Conservation (phyloP, 2,113 vertebrate genomes). For the Puntigrus tetrazona region DNA sequence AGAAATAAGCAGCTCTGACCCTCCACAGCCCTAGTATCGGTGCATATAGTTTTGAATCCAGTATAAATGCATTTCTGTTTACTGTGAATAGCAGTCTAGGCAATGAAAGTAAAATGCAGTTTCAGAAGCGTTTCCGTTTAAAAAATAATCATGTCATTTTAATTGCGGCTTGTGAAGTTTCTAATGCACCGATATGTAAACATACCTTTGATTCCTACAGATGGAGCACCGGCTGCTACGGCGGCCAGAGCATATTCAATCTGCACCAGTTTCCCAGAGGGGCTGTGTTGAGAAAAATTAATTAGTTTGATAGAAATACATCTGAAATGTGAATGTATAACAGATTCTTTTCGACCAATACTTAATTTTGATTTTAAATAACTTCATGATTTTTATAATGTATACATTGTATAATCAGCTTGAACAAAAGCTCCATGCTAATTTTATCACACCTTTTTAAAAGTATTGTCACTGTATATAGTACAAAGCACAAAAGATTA, state of each 20-base stretch:
- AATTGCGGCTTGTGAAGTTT: not conserved
- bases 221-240: slow-evolving; percentile 96
- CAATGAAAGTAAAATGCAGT: not conserved
- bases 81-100: not conserved
- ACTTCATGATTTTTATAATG: no score
- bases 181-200: not conserved
- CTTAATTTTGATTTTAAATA: no score
- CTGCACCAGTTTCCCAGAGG: slow-evolving; percentile 98
- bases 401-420: no score
- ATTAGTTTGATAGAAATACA: no score
- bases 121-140: not conserved
- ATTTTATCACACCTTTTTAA: no score
- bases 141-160: not conserved
- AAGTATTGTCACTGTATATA: no score
- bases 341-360: no score
- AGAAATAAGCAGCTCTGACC: not conserved
- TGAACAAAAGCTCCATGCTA: no score
- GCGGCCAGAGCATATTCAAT: slow-evolving; percentile 98
- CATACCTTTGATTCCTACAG: slow-evolving; percentile 97
- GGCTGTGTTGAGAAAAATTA: no score
- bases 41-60: not conserved
- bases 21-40: not conserved
- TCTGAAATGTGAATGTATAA: no score
- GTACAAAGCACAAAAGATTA: no score
- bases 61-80: not conserved